These are phyloP conservation scores for Hapalemur alaotrensis DNA, from an alignment of 2,797 vertebrate species.

Conservation along the genomic window DNA sequence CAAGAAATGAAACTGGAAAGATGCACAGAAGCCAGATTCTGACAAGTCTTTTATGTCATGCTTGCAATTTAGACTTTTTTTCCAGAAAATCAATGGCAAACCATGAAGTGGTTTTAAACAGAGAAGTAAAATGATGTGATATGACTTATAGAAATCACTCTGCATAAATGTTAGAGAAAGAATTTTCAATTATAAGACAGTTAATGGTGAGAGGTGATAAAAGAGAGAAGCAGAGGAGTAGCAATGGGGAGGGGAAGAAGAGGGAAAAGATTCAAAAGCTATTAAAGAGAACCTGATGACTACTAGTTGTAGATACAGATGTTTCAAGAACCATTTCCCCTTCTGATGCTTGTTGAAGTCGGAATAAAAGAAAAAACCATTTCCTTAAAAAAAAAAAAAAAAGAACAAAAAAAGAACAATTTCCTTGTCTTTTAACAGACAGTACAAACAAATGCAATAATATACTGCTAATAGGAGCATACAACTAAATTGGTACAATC, in stretches of 20 bases:
- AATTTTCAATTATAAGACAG: slow-evolving; percentile 8
- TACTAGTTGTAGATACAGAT: not conserved
- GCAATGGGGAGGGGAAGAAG: not conserved
- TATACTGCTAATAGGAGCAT: not conserved
- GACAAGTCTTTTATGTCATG: not conserved
- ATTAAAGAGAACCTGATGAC: not conserved
- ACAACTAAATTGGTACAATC: not conserved
- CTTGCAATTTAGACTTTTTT: not conserved
- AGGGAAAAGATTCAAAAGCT: not conserved
- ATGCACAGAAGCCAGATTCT: not conserved
- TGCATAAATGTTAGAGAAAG: not conserved
- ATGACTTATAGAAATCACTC: not conserved
- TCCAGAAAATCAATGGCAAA: not conserved
- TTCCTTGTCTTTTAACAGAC: not conserved
- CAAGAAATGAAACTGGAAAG: not conserved
- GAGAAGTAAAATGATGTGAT: not conserved
- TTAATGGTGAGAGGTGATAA: not conserved
- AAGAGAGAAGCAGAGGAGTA: not conserved
- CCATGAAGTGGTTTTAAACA: not conserved
- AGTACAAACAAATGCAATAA: not conserved
- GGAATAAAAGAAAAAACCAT: no score
- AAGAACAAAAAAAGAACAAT: not conserved
- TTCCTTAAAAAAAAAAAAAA: no score
- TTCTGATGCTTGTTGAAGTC: no score
- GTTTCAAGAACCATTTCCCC: slow-evolving; percentile 13